Conservation (phyloP, 2,888 invertebrate genomes). For the Drosophila anceps region DNA sequence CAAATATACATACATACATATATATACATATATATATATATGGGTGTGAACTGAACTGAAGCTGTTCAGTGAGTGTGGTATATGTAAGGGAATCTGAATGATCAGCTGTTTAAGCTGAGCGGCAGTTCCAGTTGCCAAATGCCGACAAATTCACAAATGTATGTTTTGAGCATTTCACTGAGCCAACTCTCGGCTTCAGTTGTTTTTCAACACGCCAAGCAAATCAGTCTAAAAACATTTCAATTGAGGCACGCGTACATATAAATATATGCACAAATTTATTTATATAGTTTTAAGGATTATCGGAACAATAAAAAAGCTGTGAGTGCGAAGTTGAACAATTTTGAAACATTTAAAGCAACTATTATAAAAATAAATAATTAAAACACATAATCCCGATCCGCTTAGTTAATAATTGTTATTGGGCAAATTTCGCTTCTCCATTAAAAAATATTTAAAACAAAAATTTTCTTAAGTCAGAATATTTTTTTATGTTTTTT, state of each 20-base stretch:
- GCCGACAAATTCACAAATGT: conserved; percentile 26
- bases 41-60: background rate
- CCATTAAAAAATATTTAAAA: too few species aligned
- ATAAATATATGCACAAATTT: background rate
- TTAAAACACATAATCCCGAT: background rate
- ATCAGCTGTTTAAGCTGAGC: conserved; percentile 39
- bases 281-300: background rate
- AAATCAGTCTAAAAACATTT: background rate
- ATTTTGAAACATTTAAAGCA: background rate
- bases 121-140: conserved; percentile 5
- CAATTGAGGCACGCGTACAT: background rate
- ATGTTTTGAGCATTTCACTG: conserved; percentile 14
- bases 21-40: background rate
- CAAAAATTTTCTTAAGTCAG: too few species aligned
- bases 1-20: background rate
- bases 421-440: too few species aligned
- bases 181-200: conserved; percentile 27
- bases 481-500: too few species aligned
- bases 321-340: background rate
- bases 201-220: conserved; percentile 9
- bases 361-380: background rate
- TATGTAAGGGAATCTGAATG: conserved; percentile 15
- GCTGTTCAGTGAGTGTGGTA: background rate
- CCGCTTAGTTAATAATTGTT: too few species aligned
- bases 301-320: background rate